Evolutionary conservation across 2,797 vertebrate genomes (phyloP).

Genomic region (Onychomys arenicola): DNA sequence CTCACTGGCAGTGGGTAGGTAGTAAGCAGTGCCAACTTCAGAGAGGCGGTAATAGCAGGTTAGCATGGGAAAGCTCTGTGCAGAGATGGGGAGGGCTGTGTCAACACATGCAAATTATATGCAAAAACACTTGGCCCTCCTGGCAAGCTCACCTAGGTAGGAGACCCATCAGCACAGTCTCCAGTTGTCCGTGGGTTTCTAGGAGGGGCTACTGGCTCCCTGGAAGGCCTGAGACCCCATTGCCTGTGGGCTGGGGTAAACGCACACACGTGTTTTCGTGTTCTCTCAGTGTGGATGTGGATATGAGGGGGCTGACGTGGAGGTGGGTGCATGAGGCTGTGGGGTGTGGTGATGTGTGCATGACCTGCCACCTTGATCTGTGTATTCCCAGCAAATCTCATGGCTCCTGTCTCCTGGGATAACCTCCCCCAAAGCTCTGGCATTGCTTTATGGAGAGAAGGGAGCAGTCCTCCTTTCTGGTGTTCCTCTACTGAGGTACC

Average conservation of each 20-base stretch:
- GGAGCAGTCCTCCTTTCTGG: not conserved
- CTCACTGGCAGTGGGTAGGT: slow-evolving; percentile 62
- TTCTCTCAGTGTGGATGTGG: not conserved
- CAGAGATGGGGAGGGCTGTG: slow-evolving; percentile 17
- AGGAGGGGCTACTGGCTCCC: not conserved
- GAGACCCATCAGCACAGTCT: not conserved
- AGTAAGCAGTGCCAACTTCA: not conserved
- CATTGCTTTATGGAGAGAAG: not conserved
- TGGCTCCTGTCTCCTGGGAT: not conserved
- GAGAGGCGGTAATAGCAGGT: slow-evolving; percentile 62
- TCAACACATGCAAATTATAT: slow-evolving; percentile 70
- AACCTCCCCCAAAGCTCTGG: not conserved
- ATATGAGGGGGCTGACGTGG: slow-evolving; percentile 16
- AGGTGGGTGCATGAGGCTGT: not conserved
- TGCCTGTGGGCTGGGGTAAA: not conserved
- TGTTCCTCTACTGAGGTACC: not conserved
- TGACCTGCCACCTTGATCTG: slow-evolving; percentile 52
- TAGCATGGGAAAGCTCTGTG: slow-evolving; percentile 57
- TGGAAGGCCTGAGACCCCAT: rapidly evolving
- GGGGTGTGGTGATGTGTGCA: not conserved
- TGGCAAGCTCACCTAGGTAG: not conserved
- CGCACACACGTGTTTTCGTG: not conserved
- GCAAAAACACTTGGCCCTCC: slow-evolving; percentile 58
- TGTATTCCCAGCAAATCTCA: not conserved
- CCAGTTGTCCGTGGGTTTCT: not conserved